Evolutionary conservation across 2,797 vertebrate species (phyloP), one percentile per base, ranked within the genome.

Genomic region (Acanthurus leucopareius): DNA sequence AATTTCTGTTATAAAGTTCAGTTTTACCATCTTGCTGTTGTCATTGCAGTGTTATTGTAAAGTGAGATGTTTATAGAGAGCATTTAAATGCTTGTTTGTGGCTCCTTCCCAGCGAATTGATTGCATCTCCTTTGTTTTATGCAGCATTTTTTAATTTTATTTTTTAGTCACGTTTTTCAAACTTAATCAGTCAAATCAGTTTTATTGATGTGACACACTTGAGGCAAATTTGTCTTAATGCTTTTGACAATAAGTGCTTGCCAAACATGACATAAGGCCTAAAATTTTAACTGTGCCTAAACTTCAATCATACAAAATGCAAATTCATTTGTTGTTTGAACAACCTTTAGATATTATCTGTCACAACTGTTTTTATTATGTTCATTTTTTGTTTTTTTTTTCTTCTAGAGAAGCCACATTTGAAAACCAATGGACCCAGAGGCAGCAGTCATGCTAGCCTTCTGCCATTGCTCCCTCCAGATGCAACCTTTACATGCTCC

Each of bases 401-500:
- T 68, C 70, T 76, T 52, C 32, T 73, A 59, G 67, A 79, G 25
- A 77, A 65, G 71, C 56, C 79, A 77, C 70, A 75, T 83, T 86
- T 80, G 74, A 85, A 86, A 88, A 81, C 69, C 83, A 85, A 69
- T 57, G 49, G 85, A 80, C 16, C 81, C 72, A 83, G 86, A 76
- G 88, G 86, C 82, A 0, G 51, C 60, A 69, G 88, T 89, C 81
- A 75, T 74, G 74, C 86, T 71, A 71, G 75, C 84, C 79, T 76
- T 86, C 91, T 92, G 88, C 75, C 85, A 69, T 59, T 25, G 47
- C 61, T 68, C 72, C 79, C 72, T 76, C 82, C 83, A 89, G 82
- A 87, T 87, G 83, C 85, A 88, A 86, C 86, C 82, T 89, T 86
- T 88, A 83, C 84, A 81, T 83, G 73, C 75, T 87, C 89, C 91